These are phyloP conservation scores for Lingula anatina DNA, from an alignment of 2,888 invertebrate genomes.

Conservation along the genomic window DNA sequence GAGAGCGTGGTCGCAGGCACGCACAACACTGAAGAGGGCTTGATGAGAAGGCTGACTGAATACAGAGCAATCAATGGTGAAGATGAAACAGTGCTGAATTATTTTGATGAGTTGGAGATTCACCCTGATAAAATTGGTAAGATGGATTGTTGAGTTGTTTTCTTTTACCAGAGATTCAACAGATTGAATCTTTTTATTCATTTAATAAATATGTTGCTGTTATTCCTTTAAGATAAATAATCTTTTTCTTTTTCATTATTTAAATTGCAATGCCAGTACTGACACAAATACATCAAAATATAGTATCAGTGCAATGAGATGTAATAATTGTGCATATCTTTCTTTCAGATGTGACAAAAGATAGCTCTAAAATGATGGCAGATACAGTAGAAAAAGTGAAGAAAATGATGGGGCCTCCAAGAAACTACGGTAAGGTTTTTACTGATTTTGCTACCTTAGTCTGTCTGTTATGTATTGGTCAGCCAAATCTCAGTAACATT, in stretches of 20 bases:
- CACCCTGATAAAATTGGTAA: slow-evolving; percentile 57
- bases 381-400: slow-evolving; percentile 59
- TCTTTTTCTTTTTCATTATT: no score
- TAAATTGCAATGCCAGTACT: no score
- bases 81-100: slow-evolving; percentile 65
- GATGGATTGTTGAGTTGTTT: not conserved
- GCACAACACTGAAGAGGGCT: slow-evolving; percentile 52
- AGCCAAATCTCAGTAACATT: not conserved
- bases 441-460: not conserved
- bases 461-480: no score
- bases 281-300: no score
- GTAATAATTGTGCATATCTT: no score
- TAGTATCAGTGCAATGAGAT: no score
- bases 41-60: slow-evolving; percentile 38
- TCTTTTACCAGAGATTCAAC: not conserved
- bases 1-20: slow-evolving; percentile 48
- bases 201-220: no score
- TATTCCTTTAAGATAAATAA: no score
- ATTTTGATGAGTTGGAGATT: slow-evolving; percentile 70
- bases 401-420: slow-evolving; percentile 60
- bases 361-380: slow-evolving; percentile 58
- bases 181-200: no score
- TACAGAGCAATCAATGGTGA: slow-evolving; percentile 50
- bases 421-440: slow-evolving; percentile 62
- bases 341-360: slow-evolving; percentile 55